Percentiles rank a stretch among this genome's conserved stretches.
Evolutionary conservation across 2,797 vertebrate genomes (phyloP).

Genomic region (Diceros bicornis): DNA sequence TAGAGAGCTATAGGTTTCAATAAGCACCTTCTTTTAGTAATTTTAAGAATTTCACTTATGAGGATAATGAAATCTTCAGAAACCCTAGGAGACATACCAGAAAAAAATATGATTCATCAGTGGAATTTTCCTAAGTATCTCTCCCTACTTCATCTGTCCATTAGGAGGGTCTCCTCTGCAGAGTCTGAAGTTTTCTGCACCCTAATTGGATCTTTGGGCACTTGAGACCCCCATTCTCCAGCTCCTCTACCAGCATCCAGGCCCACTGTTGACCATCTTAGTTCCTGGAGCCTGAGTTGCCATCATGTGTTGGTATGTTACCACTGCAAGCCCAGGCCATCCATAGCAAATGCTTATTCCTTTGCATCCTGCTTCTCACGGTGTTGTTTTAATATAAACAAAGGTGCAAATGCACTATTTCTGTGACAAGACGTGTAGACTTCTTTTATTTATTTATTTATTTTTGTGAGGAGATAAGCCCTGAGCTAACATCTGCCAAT

Average conservation of each 20-base stretch:
- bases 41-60: slow-evolving; percentile 84
- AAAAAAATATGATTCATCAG: slow-evolving; percentile 55
- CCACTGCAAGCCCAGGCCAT: too few relatives aligned
- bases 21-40: slow-evolving; percentile 84
- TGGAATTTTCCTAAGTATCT: slow-evolving; percentile 76
- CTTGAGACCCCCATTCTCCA: too few relatives aligned
- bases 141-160: background rate
- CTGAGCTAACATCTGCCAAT: too few relatives aligned
- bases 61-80: slow-evolving; percentile 84
- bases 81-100: slow-evolving; percentile 80
- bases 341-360: too few relatives aligned
- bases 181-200: background rate
- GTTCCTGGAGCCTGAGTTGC: background rate
- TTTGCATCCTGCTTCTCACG: background rate
- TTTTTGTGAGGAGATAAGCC: too few relatives aligned
- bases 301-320: background rate
- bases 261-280: background rate
- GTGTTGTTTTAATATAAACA: background rate
- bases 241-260: background rate
- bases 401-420: background rate
- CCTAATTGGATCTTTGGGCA: slow-evolving; percentile 2
- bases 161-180: background rate
- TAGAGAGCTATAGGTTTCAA: slow-evolving; percentile 82
- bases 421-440: background rate
- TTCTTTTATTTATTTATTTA: background rate